These are phyloP conservation scores for Zhuqinia jingwanae DNA, from an alignment of 2,888 invertebrate genomes.

Conservation along the genomic window DNA sequence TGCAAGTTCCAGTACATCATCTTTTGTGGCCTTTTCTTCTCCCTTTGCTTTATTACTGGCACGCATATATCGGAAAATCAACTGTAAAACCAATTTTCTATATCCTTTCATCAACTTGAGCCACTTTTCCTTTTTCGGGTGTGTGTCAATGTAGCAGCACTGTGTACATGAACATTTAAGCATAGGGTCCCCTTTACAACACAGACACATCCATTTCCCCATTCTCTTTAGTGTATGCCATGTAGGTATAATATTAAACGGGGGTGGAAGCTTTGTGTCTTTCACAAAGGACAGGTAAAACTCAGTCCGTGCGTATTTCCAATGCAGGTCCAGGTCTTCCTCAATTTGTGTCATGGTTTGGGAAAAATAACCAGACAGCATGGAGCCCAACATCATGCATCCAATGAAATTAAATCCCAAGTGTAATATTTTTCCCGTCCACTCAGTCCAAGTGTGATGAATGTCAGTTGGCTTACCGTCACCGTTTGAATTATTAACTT, in stretches of 20 bases:
- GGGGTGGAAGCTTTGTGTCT: conserved; percentile 87
- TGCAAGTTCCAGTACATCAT: conserved; percentile 53
- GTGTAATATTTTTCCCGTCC: not conserved
- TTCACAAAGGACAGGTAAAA: conserved; percentile 88
- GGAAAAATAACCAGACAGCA: conserved; percentile 56
- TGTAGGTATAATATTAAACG: conserved; percentile 87
- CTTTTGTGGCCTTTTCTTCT: conserved; percentile 19
- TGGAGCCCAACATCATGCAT: conserved; percentile 24
- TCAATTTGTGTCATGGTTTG: not conserved
- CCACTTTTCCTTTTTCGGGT: conserved; percentile 10
- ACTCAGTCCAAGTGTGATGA: conserved; percentile 10
- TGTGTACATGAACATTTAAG: conserved; percentile 83
- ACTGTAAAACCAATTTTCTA: conserved; percentile 26
- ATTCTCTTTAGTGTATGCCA: not conserved
- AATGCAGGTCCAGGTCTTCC: conserved; percentile 34
- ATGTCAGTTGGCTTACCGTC: not conserved
- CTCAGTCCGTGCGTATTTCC: conserved; percentile 71
- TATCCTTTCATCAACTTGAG: conserved; percentile 3
- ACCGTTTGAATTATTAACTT: not conserved
- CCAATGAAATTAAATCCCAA: conserved; percentile 30
- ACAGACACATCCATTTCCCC: not conserved
- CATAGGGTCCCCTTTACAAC: conserved; percentile 80
- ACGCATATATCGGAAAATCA: conserved; percentile 47
- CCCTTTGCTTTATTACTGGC: not conserved
- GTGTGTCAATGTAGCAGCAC: conserved; percentile 81